phyloP scores from a whole-genome alignment of 2,888 invertebrate genomes.

The Coleophora flavipennella region DNA sequence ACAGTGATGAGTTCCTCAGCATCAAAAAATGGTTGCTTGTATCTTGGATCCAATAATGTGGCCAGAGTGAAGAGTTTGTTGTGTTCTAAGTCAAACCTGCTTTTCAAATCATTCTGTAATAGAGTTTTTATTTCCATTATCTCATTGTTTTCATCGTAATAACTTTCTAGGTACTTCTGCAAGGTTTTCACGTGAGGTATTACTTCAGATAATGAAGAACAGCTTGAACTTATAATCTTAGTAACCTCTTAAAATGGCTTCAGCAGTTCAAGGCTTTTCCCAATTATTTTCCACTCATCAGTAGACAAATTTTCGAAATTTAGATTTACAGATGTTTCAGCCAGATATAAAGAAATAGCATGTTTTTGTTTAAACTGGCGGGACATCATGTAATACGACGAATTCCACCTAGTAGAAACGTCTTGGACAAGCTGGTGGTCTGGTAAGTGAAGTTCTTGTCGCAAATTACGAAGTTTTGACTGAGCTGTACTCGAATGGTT shows the following conservation, averaged over 20 bases:
- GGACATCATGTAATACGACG: constrained; percentile 19
- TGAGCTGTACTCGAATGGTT: constrained; percentile 19
- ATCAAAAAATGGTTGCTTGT: constrained; percentile 4
- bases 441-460: constrained; percentile 23
- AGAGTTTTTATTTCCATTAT: constrained; percentile 1
- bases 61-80: too few species aligned
- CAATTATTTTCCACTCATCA: background rate
- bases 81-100: too few species aligned
- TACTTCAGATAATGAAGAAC: constrained; percentile 8
- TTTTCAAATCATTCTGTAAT: background rate
- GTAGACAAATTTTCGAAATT: background rate
- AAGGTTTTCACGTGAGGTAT: constrained; percentile 7
- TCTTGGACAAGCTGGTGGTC: constrained; percentile 23
- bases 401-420: constrained; percentile 19
- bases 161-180: constrained; percentile 5
- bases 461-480: constrained; percentile 10
- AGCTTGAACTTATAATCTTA: constrained; percentile 7
- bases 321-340: constrained; percentile 5
- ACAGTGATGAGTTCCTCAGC: background rate
- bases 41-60: constrained; percentile 4
- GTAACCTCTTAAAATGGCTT: constrained; percentile 8
- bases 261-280: constrained; percentile 3
- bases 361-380: constrained; percentile 19
- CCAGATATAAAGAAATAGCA: constrained; percentile 17
- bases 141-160: constrained; percentile 2